A percentile compares a stretch with the other conserved stretches of the same genome.
These are phyloP conservation scores for Drosophila ochracea DNA, from an alignment of 2,888 invertebrate genomes.

Conservation along the genomic window DNA sequence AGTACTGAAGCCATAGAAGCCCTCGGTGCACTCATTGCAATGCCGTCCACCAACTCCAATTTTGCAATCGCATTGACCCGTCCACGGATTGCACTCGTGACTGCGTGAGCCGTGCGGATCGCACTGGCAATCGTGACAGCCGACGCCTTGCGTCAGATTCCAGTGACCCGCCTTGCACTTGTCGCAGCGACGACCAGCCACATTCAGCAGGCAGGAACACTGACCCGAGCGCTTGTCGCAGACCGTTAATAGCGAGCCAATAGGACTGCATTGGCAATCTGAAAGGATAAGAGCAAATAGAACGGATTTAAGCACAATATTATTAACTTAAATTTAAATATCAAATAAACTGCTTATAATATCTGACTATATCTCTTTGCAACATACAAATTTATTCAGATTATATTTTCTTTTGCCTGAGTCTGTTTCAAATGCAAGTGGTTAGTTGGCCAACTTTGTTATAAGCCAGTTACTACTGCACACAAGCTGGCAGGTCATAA, in stretches of 20 bases:
- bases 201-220: conserved; percentile 91
- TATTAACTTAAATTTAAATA: background rate
- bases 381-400: background rate
- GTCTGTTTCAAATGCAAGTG: background rate
- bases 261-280: conserved; percentile 94
- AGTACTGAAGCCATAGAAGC: conserved; percentile 90
- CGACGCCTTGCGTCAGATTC: conserved; percentile 90
- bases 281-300: conserved; percentile 83
- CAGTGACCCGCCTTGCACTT: conserved; percentile 92
- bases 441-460: background rate
- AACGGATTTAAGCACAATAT: background rate
- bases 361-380: too few species aligned
- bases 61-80: conserved; percentile 92
- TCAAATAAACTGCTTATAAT: background rate
- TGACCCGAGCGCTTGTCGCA: conserved; percentile 93
- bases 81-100: conserved; percentile 90
- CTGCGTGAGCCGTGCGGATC: conserved; percentile 89
- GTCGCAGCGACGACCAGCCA: conserved; percentile 91
- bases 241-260: conserved; percentile 89
- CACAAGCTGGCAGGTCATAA: background rate
- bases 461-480: background rate
- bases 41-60: conserved; percentile 90
- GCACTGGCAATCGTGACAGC: conserved; percentile 94
- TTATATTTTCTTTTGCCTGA: background rate
- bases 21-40: conserved; percentile 91